These are phyloP conservation scores for Nysson spinosus DNA, from an alignment of 2,888 invertebrate genomes.

Conservation along the genomic window DNA sequence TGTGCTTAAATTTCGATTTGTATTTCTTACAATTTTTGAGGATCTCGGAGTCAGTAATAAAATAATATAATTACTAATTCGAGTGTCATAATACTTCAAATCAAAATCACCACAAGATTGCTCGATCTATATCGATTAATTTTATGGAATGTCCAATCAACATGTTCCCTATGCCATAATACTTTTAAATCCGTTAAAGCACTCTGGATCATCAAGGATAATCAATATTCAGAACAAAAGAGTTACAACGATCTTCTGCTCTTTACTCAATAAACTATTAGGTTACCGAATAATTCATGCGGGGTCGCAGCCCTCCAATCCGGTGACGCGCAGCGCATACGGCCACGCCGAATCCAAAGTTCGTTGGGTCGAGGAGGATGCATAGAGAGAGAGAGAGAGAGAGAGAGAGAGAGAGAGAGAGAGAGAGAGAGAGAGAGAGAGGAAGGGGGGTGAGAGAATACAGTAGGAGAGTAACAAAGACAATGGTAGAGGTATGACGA, in stretches of 20 bases:
- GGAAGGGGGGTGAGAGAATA: constrained; percentile 3
- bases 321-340: constrained; percentile 44
- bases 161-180: too few species aligned
- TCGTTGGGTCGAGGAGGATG: constrained; percentile 50
- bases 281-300: constrained; percentile 64
- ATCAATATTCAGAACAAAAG: constrained; percentile 32
- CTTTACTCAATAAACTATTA: constrained; percentile 63
- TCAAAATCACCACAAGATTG: too few species aligned
- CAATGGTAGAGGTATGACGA: background rate
- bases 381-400: constrained; percentile 14
- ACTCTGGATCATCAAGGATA: constrained; percentile 8
- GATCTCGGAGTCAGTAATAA: too few species aligned
- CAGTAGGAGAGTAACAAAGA: constrained; percentile 4
- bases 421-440: constrained; percentile 9
- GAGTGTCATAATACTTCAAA: too few species aligned
- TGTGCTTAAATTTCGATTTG: too few species aligned
- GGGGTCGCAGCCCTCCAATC: constrained; percentile 58
- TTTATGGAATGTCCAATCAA: too few species aligned
- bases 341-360: constrained; percentile 52
- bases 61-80: too few species aligned
- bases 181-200: background rate
- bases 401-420: background rate
- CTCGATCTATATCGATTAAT: too few species aligned
- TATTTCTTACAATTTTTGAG: too few species aligned
- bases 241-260: constrained; percentile 49